Conservation (phyloP, 2,888 invertebrate genomes). For the Cremastinae sp. region DNA sequence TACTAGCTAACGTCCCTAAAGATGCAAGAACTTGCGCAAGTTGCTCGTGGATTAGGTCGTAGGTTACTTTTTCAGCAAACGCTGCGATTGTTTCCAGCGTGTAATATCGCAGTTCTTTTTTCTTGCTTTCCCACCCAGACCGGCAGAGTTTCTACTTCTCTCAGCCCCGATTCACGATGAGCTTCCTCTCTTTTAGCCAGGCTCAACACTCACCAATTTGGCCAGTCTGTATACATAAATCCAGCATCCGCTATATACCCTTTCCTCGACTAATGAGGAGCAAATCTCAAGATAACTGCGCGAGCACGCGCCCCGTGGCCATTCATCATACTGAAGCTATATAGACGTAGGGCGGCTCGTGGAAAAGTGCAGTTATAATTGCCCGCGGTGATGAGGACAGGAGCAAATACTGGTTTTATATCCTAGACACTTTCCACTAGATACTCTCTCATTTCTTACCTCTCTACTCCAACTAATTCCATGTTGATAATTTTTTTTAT, state of each 20-base stretch:
- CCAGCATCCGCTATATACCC: constrained; percentile 56
- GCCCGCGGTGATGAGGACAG: constrained; percentile 63
- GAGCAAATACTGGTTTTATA: constrained; percentile 60
- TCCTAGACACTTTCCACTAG: constrained; percentile 52
- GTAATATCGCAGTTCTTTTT: constrained; percentile 40
- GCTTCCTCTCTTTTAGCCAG: constrained; percentile 34
- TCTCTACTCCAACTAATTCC: constrained; percentile 30
- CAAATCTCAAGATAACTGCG: constrained; percentile 77
- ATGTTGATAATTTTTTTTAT: constrained; percentile 49
- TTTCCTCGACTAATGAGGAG: constrained; percentile 72
- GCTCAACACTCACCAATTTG: constrained; percentile 36
- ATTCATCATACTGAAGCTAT: constrained; percentile 56
- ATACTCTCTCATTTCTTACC: constrained; percentile 9
- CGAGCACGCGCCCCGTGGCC: constrained; percentile 67
- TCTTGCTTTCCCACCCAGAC: constrained; percentile 4
- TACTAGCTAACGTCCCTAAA: constrained; percentile 30
- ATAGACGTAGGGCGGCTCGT: constrained; percentile 55
- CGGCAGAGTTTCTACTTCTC: constrained; percentile 15
- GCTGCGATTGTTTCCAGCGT: constrained; percentile 57
- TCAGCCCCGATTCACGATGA: constrained; percentile 9
- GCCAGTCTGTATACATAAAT: constrained; percentile 58
- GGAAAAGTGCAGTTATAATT: constrained; percentile 68
- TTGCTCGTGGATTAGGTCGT: constrained; percentile 53
- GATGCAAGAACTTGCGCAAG: constrained; percentile 20
- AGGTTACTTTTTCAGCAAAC: constrained; percentile 59